Evolutionary conservation across 2,113 vertebrate genomes (phyloP).

Genomic region (Pelusios castaneus): DNA sequence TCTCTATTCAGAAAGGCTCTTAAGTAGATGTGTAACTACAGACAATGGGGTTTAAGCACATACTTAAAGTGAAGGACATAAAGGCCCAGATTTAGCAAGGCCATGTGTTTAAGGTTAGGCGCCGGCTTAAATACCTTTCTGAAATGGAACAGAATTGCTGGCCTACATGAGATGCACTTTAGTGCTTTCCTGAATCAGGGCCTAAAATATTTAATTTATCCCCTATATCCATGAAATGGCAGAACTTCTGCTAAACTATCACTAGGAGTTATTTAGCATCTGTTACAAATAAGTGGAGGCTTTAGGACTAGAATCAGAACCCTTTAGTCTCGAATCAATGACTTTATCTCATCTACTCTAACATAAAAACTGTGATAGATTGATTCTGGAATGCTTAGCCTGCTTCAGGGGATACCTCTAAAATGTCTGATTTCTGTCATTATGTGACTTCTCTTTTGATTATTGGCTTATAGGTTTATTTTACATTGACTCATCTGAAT

Average conservation of each 20-base stretch:
- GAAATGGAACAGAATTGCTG: neutral
- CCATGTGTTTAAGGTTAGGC: neutral
- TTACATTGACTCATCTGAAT: neutral
- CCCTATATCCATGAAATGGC: neutral
- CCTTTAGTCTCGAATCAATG: neutral
- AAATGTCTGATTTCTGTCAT: neutral
- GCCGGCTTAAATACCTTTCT: neutral
- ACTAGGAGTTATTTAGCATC: neutral
- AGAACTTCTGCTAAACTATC: slow-evolving; percentile 6
- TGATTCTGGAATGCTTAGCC: neutral
- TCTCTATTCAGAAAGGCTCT: neutral
- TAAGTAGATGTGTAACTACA: neutral
- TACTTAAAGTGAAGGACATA: neutral
- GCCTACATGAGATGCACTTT: neutral
- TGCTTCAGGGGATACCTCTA: neutral
- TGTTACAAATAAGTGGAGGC: slow-evolving; percentile 10
- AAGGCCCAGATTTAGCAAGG: neutral
- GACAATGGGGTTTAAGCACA: neutral
- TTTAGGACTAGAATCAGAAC: neutral
- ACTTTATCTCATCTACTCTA: neutral
- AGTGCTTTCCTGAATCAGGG: neutral
- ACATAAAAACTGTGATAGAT: neutral
- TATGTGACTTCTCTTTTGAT: neutral
- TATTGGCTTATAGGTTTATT: neutral
- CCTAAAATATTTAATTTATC: neutral